These are phyloP conservation scores for Tyria jacobaeae DNA, from an alignment of 2,888 invertebrate species.

Conservation along the genomic window DNA sequence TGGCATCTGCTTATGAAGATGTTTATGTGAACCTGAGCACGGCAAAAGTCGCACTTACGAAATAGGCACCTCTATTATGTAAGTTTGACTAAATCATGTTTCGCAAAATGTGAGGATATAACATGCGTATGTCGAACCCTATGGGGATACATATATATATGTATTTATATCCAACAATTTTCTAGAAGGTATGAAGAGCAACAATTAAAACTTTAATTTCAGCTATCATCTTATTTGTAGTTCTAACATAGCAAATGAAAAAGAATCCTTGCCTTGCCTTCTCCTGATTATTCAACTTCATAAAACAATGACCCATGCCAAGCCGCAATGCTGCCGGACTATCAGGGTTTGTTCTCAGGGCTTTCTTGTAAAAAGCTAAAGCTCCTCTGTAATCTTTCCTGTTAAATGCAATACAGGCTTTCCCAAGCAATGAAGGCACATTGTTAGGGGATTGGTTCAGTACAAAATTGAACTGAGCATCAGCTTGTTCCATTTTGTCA, in stretches of 20 bases:
- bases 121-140: too few species aligned
- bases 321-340: constrained; percentile 98
- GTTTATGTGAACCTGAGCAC: too few species aligned
- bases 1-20: too few species aligned
- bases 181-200: too few species aligned
- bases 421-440: constrained; percentile 98
- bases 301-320: constrained; percentile 99
- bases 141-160: too few species aligned
- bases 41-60: too few species aligned
- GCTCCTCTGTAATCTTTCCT: constrained; percentile 98
- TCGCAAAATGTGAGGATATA: too few species aligned
- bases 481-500: constrained; percentile 99
- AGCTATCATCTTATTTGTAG: too few species aligned
- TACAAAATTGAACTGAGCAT: constrained; percentile 99
- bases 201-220: too few species aligned
- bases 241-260: background rate
- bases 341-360: constrained; percentile 97
- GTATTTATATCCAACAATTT: too few species aligned
- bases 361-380: constrained; percentile 99
- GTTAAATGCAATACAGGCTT: constrained; percentile 99
- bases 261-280: constrained; percentile 91
- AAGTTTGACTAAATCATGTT: too few species aligned
- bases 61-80: too few species aligned
- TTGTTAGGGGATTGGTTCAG: constrained; percentile 97
- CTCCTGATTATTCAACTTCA: constrained; percentile 97